Evolutionary conservation across 2,113 vertebrate species (phyloP).

Genomic region (Gallinago jamesoni): DNA sequence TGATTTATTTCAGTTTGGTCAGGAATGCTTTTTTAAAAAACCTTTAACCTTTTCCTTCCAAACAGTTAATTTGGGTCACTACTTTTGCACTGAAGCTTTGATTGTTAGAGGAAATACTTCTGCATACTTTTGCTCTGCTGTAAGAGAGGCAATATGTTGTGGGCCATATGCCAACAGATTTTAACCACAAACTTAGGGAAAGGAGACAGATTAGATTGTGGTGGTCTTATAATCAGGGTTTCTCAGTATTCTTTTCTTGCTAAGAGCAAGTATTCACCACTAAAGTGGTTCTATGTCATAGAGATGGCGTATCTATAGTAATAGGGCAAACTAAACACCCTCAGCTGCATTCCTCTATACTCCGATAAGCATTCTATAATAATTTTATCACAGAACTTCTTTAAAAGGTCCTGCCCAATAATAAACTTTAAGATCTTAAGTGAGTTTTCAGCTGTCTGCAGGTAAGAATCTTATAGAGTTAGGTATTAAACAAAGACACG

Average conservation of each 20-base stretch:
- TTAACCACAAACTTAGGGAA: slow-evolving; percentile 53
- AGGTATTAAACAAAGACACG: neutral
- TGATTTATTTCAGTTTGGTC: slow-evolving; percentile 52
- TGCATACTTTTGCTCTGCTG: slow-evolving; percentile 64
- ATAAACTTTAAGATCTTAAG: neutral
- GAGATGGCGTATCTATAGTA: neutral
- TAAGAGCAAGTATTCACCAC: slow-evolving; percentile 14
- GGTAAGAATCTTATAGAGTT: neutral
- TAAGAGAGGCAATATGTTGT: slow-evolving; percentile 58
- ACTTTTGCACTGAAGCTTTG: slow-evolving; percentile 56
- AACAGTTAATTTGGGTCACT: slow-evolving; percentile 61
- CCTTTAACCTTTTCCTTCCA: slow-evolving; percentile 63
- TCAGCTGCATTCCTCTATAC: slow-evolving; percentile 5
- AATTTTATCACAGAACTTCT: slow-evolving; percentile 8
- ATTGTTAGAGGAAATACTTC: slow-evolving; percentile 67
- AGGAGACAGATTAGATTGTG: slow-evolving; percentile 57
- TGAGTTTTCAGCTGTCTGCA: neutral
- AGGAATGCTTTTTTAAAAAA: slow-evolving; percentile 67
- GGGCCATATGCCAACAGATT: slow-evolving; percentile 61
- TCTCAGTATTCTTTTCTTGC: slow-evolving; percentile 21
- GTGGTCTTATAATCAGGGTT: slow-evolving; percentile 56
- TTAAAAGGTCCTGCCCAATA: neutral
- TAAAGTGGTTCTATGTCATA: neutral
- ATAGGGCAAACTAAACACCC: neutral
- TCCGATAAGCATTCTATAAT: neutral